Evolutionary conservation across 2,888 invertebrate species (phyloP), one percentile per base, ranked within the genome.

Genomic region (Limnephilus rhombicus): DNA sequence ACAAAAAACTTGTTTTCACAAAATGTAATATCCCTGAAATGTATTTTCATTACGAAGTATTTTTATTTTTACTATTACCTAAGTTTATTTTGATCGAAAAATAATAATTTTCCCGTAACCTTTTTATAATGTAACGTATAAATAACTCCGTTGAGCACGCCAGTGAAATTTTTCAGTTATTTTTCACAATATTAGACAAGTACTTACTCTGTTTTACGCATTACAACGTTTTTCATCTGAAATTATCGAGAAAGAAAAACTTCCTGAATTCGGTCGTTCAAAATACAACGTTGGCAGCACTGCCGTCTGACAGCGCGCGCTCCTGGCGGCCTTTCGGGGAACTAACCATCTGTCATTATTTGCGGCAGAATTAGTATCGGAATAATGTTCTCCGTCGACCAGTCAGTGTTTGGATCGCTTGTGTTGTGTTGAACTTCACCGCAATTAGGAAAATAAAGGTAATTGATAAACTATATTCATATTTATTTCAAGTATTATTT

Each of bases 291-390:
- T 92, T 93, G 93, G 93, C 85, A 91, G 37, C 83, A 89, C 90
- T 92, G 92, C n/a, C 12, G 82, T 31, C 81, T 91, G 92, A 92
- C 92, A 91, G 92, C 83, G 90, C 90, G 91, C 93, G 93, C 92
- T 91, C 68, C 92, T 92, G 41, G 89, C 93, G 92, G 92, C 82
- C 29, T 4, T 49, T 80, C 31, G 29, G 15, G 41, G 31, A 91
- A 92, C 89, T 89, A 85, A 37, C 68, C 89, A 88, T 37, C 91
- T 92, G 92, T 92, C 92, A 92, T 45, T 68, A 41, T 88, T 88
- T 68, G 85, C 88, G 13, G 68, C 68, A 68, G 68, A 24, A n/a
- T 68, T 24, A 9, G 24, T 68, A n/a, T 53, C 3, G 83, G 85
- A 80, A 85, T 88, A 31, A 80, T 88, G 88, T 87, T 53, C 34